phyloP scores from a whole-genome alignment of 2,113 vertebrate genomes.

The Nyctibius bracteatus region DNA sequence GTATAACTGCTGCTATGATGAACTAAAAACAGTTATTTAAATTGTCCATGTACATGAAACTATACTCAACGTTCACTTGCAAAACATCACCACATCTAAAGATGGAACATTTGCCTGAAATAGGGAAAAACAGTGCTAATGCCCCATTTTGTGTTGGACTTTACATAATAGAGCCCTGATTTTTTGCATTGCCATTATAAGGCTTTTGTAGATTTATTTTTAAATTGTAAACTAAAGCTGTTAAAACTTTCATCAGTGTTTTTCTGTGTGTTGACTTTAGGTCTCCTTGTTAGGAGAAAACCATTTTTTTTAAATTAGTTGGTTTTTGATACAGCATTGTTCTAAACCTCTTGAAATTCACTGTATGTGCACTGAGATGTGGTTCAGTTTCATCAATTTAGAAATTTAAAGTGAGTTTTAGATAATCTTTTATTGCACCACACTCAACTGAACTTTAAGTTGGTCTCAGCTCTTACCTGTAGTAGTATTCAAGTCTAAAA shows the following conservation, averaged over 20 bases:
- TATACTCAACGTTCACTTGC: not conserved
- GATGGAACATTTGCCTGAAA: not conserved
- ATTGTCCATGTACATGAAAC: not conserved
- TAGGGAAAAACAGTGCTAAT: not conserved
- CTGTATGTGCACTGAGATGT: not conserved
- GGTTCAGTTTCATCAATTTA: not conserved
- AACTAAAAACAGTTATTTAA: not conserved
- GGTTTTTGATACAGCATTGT: not conserved
- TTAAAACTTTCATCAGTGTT: not conserved
- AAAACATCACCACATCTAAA: not conserved
- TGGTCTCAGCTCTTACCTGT: not conserved
- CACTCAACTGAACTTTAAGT: not conserved
- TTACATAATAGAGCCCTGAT: not conserved
- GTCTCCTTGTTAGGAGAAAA: not conserved
- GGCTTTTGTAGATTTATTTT: not conserved
- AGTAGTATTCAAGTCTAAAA: not conserved
- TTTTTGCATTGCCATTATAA: not conserved
- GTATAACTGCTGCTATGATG: not conserved
- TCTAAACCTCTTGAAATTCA: not conserved
- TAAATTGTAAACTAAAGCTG: not conserved
- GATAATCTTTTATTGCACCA: not conserved
- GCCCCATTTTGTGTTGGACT: not conserved
- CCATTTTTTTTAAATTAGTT: not conserved
- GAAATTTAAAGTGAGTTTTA: not conserved
- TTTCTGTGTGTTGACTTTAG: not conserved